Conservation (phyloP, 2,888 invertebrate species). For the Mycogona germanica region DNA sequence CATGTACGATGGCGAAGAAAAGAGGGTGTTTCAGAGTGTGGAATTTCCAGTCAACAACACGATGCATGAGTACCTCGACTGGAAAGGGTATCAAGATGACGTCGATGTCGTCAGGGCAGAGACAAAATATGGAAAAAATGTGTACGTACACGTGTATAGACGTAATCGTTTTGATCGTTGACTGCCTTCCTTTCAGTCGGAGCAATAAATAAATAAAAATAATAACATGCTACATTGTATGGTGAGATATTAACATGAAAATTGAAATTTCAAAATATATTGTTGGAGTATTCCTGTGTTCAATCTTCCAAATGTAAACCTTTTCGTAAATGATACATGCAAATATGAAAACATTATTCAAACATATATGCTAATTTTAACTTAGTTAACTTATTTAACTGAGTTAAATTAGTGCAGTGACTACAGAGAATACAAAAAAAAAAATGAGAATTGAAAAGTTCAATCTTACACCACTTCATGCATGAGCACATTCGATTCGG, state of each 20-base stretch:
- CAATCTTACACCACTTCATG: no score
- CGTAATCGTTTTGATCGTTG: background rate
- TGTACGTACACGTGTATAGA: constrained; percentile 43
- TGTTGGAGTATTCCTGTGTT: no score
- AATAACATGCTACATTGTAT: no score
- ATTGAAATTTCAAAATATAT: no score
- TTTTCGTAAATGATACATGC: no score
- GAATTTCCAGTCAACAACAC: constrained; percentile 68
- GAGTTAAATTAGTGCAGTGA: background rate
- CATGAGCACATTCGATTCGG: no score
- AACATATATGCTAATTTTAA: no score
- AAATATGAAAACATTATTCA: no score
- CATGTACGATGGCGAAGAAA: constrained; percentile 63
- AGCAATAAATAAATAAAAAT: no score
- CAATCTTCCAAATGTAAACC: no score
- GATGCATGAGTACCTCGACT: constrained; percentile 59
- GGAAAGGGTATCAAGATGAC: constrained; percentile 81
- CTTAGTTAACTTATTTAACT: background rate
- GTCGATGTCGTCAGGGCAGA: constrained; percentile 59
- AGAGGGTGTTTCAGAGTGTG: constrained; percentile 64
- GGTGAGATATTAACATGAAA: no score
- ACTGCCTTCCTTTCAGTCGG: no score
- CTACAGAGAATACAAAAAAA: background rate
- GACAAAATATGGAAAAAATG: constrained; percentile 78
- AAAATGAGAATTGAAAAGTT: background rate